Evolutionary conservation across 2,888 invertebrate species (phyloP).

Genomic region (Drosophila nigricruria): DNA sequence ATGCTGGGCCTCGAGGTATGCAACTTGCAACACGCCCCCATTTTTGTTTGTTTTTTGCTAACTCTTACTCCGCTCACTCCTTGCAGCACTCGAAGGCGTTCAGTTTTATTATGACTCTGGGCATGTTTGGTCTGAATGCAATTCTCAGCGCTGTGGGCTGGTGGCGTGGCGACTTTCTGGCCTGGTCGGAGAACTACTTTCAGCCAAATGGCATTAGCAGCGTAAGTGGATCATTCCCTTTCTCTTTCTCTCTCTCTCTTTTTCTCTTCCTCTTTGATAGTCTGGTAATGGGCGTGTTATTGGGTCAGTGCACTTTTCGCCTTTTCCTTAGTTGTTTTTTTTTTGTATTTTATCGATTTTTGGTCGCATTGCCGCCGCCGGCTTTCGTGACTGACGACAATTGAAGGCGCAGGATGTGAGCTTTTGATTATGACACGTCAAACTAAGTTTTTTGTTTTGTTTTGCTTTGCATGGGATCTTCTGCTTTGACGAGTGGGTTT

Average conservation of each 20-base stretch:
- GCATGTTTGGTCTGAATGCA: constrained; percentile 84
- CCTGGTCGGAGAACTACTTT: constrained; percentile 83
- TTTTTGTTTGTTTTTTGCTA: neutral
- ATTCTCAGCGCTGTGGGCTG: constrained; percentile 83
- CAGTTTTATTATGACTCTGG: constrained; percentile 84
- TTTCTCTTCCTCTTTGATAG: constrained; percentile 11
- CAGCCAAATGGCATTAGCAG: constrained; percentile 84
- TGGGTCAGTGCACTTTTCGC: constrained; percentile 74
- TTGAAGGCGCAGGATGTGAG: constrained; percentile 71
- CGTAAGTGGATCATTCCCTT: constrained; percentile 72
- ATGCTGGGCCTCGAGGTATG: constrained; percentile 87
- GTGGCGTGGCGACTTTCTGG: constrained; percentile 81
- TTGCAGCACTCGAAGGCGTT: constrained; percentile 84
- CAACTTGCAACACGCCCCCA: neutral
- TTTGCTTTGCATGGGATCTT: constrained; percentile 24
- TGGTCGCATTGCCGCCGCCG: constrained; percentile 21
- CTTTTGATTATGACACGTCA: constrained; percentile 78
- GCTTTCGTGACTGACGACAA: constrained; percentile 69
- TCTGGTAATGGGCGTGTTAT: constrained; percentile 51
- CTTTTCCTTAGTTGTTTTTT: constrained; percentile 25
- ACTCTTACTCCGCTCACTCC: neutral
- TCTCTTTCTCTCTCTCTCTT: neutral
- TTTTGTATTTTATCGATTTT: constrained; percentile 66
- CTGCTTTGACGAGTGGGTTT: neutral
- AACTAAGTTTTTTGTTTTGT: constrained; percentile 20